Evolutionary conservation across 2,113 vertebrate species (phyloP), one percentile per base, ranked within the genome.

Genomic region (Psammodynastes pulverulentus): DNA sequence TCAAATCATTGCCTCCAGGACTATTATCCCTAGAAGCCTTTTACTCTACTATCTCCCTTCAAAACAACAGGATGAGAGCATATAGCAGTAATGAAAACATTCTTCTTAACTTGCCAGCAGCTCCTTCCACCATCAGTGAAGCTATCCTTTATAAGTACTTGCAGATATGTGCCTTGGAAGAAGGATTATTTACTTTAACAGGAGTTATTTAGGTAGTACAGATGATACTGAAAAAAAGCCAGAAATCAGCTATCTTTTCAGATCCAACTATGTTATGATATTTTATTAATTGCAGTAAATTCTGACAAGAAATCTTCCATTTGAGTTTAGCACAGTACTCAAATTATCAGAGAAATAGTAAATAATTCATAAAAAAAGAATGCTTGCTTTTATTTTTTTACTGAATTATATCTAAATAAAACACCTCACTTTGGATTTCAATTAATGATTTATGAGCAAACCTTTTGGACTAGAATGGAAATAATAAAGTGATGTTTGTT

Each of bases 371-470:
- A 58, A 15, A 88, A n/a, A 58, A 54, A 84, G 15, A 6, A 79
- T 79, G 15, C 2, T 79, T 67, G 12, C 29, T 67, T 67, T 67
- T 54, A 39, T 72, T 87, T 26, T 17, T 87, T 52, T 56, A 39
- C 0, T 51, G 29, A 52, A 88, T 86, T n/a, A 2, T 58, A 5
- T 6, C n/a, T 2, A 1, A 89, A 87, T 72, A 24, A 89, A 54
- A 9, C n/a, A 93, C 58, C 6, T 88, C 49, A 43, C 21, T 79
- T 84, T 5, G 72, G 58, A 79, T 12, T 52, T 53, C 12, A 67
- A 10, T 13, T 7, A 67, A 48, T 5, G 1, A 39, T 9, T 9
- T 67, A 19, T 0, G 17, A 0, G 0, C 89, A n/a, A 54, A 39
- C 56, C 10, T 87, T 26, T 79, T 24, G 13, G 54, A 84, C 5